Base-by-base conservation (phyloP, 2,888 invertebrate species). In the Chrysolina americana region DNA sequence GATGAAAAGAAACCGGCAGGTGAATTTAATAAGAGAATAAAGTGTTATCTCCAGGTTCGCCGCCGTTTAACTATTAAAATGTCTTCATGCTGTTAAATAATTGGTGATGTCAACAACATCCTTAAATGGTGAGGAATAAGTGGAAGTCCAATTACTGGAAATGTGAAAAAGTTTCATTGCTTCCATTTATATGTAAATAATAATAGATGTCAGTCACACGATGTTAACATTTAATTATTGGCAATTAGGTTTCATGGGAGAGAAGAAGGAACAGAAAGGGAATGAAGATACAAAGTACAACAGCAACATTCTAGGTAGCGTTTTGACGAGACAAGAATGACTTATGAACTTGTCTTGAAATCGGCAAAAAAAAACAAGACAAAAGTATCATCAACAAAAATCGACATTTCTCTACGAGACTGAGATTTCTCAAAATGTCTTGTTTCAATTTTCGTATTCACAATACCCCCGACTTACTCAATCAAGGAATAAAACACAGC, bases 131-230 rank as follows among this genome's bases (percentile, higher is more conserved):
- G 48, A 13, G 28, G 68, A 53, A 53, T 68, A 68, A 68, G 68
- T 68, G 50, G 68, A 68, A 19, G 41, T 53, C 68, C 68, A 68
- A 68, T 68, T 68, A 68, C 48, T 36, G 68, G 68, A 53, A 41
- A 41, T 19, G 50, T 68, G 10, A 28, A 68, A 68, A 68, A 53
- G 19, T 53, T 15, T 36, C 15, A 21, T 23, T 36, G 68, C 23
- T 68, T 21, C 68, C n/a, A 68, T 68, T 68, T 56, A 68, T 68
- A 68, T 68, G 68, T 68, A 53, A 68, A 68, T 68, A 41, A 68
- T 68, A 53, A 68, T 53, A 68, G 50, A 53, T 68, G 59, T 68
- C 68, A 68, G 53, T 56, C 36, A 68, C 6, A 53, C 41, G 17
- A 53, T 59, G 41, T 21, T 19, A 56, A 68, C 41, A 68, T 50